phyloP scores from a whole-genome alignment of 2,888 invertebrate genomes.

The Amphimallon solstitiale region DNA sequence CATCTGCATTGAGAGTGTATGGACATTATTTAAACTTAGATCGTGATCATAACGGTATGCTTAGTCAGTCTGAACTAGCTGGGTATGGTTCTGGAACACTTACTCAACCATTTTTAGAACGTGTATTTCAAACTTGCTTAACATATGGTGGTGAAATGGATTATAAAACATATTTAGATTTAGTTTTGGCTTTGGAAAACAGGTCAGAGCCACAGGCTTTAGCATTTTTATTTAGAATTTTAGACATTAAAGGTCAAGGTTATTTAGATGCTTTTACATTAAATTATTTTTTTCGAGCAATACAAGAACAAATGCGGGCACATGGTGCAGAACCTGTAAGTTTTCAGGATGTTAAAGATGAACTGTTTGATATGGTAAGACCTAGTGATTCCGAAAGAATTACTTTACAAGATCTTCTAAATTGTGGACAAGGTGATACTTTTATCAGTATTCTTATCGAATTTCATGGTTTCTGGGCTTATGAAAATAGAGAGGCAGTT shows the following conservation, averaged over 20 bases:
- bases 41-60: conserved; percentile 94
- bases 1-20: conserved; percentile 89
- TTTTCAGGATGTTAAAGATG: conserved; percentile 95
- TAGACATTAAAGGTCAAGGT: conserved; percentile 89
- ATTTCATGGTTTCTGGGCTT: conserved; percentile 96
- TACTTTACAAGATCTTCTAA: conserved; percentile 85
- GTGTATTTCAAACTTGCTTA: conserved; percentile 94
- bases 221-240: conserved; percentile 89
- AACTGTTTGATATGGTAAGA: conserved; percentile 98
- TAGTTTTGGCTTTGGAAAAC: conserved; percentile 93
- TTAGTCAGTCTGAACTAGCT: conserved; percentile 89
- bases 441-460: conserved; percentile 94
- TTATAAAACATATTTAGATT: conserved; percentile 95
- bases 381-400: conserved; percentile 86
- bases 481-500: conserved; percentile 90
- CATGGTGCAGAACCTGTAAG: conserved; percentile 90
- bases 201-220: conserved; percentile 90
- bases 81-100: conserved; percentile 91
- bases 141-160: conserved; percentile 97
- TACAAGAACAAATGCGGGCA: conserved; percentile 88
- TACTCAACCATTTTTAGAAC: conserved; percentile 88
- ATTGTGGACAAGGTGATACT: conserved; percentile 91
- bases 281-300: conserved; percentile 93
- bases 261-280: conserved; percentile 90
- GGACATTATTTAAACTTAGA: conserved; percentile 95